Evolutionary conservation across 2,113 vertebrate genomes (phyloP), one percentile per base, ranked within the genome.

Genomic region (Otis tarda): DNA sequence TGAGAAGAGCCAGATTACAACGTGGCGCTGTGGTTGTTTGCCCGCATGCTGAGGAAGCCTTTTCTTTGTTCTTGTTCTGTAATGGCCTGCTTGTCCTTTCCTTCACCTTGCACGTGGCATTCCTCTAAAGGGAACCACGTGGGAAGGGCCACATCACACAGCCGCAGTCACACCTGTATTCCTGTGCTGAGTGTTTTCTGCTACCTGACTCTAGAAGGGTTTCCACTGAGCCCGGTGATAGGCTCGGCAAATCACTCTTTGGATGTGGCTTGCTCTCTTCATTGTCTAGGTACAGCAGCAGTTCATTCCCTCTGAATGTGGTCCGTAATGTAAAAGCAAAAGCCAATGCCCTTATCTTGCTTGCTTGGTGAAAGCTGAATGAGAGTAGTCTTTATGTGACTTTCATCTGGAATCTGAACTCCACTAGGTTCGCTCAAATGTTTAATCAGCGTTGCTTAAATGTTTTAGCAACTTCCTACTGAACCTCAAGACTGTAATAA

Each of bases 371-470:
- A 78, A 75, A 87, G 60, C 25, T 63, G 41, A 63, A 39, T 50
- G 31, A 80, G 45, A 56, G 10, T 65, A 78, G 56, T 18, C 12
- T 79, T 93, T 84, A 56, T 0, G 1, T 53, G 57, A 41, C 20
- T 19, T 73, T 53, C 13, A 20, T 89, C 87, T 12, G 4, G 52
- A 78, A 68, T 55, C 52, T 27, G 63, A 78, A 78, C 87, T 93
- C 60, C 57, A 31, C 61, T 28, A 68, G 61, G 37, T 79, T 94
- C 53, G 35, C 61, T 93, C 70, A 45, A 28, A 49, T 28, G 27
- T 93, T 93, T 92, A 75, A 89, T 87, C 89, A 89, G 31, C 69
- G 68, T 53, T 86, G 70, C 79, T 93, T 56, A 84, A 57, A 78
- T 55, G 57, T 69, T 95, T 91, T 87, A 83, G 70, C 90, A 92